Evolutionary conservation across 2,888 invertebrate species (phyloP), one percentile per base, ranked within the genome.

Genomic region (Hedya salicella): DNA sequence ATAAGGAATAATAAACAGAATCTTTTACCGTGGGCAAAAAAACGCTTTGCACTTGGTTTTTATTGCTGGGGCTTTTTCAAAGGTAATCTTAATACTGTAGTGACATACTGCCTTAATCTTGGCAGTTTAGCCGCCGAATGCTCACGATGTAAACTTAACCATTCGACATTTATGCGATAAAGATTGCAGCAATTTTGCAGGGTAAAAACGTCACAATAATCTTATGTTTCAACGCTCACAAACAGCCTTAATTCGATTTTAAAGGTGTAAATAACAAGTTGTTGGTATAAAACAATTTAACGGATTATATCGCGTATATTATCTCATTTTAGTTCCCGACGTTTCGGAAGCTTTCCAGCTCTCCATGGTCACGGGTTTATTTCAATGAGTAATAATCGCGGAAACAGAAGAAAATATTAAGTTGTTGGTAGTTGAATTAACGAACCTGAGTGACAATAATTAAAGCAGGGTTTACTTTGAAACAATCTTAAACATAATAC

Each of bases 1-100:
- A 60, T 60, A 53, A 64, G 59, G 54, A 68, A 68, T 52, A 60
- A 68, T 61, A 64, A 68, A 42, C 66, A 42, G 32, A 48, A 54
- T 46, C 30, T 62, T 52, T 44, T 57, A 39, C 63, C 14, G 19
- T 56, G 48, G 36, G 36, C 30, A 17, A 36, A 36, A 53, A 25
- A 49, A 11, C 46, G 59, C 16, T 64, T 59, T 52, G 9, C 36
- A 32, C 11, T 19, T 13, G 40, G 32, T 25, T 59, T 59, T 39
- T 59, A 46, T 59, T 53, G 59, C 52, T 52, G 11, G 32, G 21
- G 19, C 21, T 25, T 39, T 11, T 50, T 36, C 11, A 13, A 30
- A 32, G 11, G 25, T 52, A 42, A 59, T 65, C 25, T 59, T 46
- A 53, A 50, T 59, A 44, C 25, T 36, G 36, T 25, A 36, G 49